phyloP scores from a whole-genome alignment of 2,797 vertebrate species.

The Ctenopoma kingsleyae region DNA sequence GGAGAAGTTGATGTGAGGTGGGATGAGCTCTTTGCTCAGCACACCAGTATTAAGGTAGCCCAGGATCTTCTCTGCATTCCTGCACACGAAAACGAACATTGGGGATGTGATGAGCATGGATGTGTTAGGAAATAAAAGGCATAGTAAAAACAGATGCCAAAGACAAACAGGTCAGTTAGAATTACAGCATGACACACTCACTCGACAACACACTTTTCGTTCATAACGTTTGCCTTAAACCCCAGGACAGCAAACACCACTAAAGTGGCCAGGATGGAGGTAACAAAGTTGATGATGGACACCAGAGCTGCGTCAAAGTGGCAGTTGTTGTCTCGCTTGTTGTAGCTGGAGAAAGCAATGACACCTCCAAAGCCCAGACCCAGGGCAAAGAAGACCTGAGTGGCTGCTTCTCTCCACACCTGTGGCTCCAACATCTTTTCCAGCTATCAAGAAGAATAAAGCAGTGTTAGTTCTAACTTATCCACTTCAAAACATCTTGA shows the following conservation, averaged over 20 bases:
- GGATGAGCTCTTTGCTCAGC: constrained; percentile 94
- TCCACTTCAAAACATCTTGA: not conserved
- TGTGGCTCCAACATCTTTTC: constrained; percentile 98
- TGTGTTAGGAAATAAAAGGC: not conserved
- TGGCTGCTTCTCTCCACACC: constrained; percentile 97
- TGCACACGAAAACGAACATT: constrained; percentile 59
- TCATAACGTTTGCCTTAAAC: constrained; percentile 98
- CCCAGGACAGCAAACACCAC: constrained; percentile 98
- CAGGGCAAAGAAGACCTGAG: constrained; percentile 96
- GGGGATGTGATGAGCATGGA: constrained; percentile 11
- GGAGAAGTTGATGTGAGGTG: constrained; percentile 96
- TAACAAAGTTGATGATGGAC: constrained; percentile 96
- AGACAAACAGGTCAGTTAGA: not conserved
- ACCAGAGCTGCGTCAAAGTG: constrained; percentile 96
- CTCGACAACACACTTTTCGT: constrained; percentile 98
- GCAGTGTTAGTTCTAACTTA: not conserved
- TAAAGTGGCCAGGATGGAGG: constrained; percentile 94
- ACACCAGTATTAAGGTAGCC: constrained; percentile 90
- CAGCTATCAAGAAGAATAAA: constrained; percentile 78
- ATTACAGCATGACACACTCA: constrained; percentile 80
- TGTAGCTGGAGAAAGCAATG: constrained; percentile 99
- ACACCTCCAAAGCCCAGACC: constrained; percentile 97
- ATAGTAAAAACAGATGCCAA: rapidly evolving
- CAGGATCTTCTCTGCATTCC: constrained; percentile 96
- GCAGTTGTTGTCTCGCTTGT: constrained; percentile 98